phyloP scores from a whole-genome alignment of 2,113 vertebrate genomes.

The Fulica atra region DNA sequence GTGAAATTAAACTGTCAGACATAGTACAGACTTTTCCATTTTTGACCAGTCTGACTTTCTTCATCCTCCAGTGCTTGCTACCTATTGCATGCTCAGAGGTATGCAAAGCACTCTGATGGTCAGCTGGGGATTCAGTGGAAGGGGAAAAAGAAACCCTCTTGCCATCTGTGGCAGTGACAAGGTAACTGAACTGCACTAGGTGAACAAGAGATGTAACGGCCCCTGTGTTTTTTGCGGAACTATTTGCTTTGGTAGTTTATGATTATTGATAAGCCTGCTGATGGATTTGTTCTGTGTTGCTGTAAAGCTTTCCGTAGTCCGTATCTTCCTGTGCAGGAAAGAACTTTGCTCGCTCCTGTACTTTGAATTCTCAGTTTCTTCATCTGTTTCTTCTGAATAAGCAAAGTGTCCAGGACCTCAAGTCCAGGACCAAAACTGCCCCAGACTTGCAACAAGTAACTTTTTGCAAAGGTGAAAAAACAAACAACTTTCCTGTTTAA shows the following conservation, averaged over 20 bases:
- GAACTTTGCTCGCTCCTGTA: neutral
- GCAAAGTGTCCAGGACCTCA: neutral
- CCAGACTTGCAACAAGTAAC: neutral
- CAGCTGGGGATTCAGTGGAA: neutral
- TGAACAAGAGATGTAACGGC: neutral
- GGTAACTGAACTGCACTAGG: neutral
- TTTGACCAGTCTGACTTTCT: neutral
- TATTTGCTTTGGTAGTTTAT: neutral
- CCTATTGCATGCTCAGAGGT: neutral
- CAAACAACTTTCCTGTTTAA: neutral
- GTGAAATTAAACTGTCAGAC: neutral
- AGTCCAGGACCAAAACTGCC: neutral
- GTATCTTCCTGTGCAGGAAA: neutral
- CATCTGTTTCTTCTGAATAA: neutral
- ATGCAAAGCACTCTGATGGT: neutral
- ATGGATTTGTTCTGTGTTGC: neutral
- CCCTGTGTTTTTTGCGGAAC: neutral
- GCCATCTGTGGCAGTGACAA: accelerated
- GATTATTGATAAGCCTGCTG: neutral
- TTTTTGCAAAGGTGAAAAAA: neutral
- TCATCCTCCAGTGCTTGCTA: neutral
- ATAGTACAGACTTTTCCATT: neutral
- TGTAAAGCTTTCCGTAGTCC: neutral
- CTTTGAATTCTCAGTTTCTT: neutral
- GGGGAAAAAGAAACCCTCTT: neutral